A percentile compares a stretch with the other conserved stretches of the same genome.
Conservation (phyloP, 2,888 invertebrate species). For the Cheilosia grossa region DNA sequence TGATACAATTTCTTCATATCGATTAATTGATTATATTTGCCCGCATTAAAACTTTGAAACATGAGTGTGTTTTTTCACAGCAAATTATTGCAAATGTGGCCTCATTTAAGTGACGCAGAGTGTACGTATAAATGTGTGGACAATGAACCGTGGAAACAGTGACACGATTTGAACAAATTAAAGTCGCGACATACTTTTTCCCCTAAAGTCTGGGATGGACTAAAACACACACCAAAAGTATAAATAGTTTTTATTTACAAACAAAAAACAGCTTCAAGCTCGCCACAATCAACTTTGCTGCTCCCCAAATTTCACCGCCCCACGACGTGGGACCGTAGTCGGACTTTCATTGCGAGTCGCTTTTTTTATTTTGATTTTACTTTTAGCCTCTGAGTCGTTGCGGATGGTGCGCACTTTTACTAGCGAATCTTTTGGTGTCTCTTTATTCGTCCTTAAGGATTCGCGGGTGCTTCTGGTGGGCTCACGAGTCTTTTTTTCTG, state of each 20-base stretch:
- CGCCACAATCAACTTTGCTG: conserved; percentile 73
- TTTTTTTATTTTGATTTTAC: conserved; percentile 52
- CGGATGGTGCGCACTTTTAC: conserved; percentile 40
- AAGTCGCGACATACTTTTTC: too few relatives aligned
- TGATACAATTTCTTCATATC: too few relatives aligned
- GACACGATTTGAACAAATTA: too few relatives aligned
- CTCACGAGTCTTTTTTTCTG: neutral
- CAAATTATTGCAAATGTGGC: too few relatives aligned
- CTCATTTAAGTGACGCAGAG: too few relatives aligned
- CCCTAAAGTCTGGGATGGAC: neutral
- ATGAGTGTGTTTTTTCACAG: too few relatives aligned
- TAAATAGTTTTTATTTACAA: conserved; percentile 66
- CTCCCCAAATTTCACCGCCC: conserved; percentile 79
- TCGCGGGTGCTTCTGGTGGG: conserved; percentile 22
- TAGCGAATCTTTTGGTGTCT: conserved; percentile 15
- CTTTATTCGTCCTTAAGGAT: conserved; percentile 18
- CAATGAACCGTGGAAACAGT: too few relatives aligned
- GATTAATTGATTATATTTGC: too few relatives aligned
- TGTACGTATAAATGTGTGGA: too few relatives aligned
- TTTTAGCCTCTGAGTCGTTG: conserved; percentile 40
- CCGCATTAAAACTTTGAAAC: too few relatives aligned
- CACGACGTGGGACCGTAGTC: conserved; percentile 76
- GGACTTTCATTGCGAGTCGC: conserved; percentile 35
- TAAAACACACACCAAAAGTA: conserved; percentile 50
- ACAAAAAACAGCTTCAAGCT: neutral